Percentiles rank a stretch among this genome's conserved stretches.
Evolutionary conservation across 2,888 invertebrate genomes (phyloP).

Genomic region (Eumerus sabulonum): DNA sequence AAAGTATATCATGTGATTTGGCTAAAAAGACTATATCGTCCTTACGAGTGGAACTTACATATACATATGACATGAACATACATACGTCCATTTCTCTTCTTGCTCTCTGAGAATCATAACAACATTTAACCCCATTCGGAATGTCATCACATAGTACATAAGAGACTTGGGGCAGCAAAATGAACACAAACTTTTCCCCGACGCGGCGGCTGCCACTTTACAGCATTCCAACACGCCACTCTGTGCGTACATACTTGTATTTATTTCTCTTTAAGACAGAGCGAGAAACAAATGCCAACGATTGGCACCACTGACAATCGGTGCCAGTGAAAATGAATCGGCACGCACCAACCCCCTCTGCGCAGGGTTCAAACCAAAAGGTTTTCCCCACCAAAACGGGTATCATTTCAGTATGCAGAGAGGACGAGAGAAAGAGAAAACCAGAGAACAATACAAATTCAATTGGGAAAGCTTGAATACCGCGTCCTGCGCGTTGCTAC

Average conservation of each 20-base stretch:
- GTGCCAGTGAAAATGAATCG: not conserved
- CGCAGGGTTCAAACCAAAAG: conserved; percentile 28
- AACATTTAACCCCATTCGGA: conserved; percentile 24
- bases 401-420: too few relatives aligned
- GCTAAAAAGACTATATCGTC: conserved; percentile 19
- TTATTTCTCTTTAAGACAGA: conserved; percentile 19
- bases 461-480: conserved; percentile 58
- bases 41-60: conserved; percentile 49
- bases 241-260: not conserved
- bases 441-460: conserved; percentile 47
- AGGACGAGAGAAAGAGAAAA: conserved; percentile 20
- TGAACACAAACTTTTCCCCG: conserved; percentile 53
- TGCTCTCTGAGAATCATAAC: conserved; percentile 20
- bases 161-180: conserved; percentile 46
- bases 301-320: conserved; percentile 54
- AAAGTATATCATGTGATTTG: conserved; percentile 64
- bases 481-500: conserved; percentile 43
- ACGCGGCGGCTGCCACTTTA: not conserved
- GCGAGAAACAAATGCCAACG: conserved; percentile 12
- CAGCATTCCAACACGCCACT: too few relatives aligned
- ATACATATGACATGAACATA: conserved; percentile 44
- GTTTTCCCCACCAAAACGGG: conserved; percentile 2
- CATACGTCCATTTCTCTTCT: conserved; percentile 41
- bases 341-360: conserved; percentile 12
- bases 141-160: conserved; percentile 27